Percentiles rank a stretch among this genome's conserved stretches.
phyloP scores from a whole-genome alignment of 1,140 invertebrate species.

The Lepidurus couesii region DNA sequence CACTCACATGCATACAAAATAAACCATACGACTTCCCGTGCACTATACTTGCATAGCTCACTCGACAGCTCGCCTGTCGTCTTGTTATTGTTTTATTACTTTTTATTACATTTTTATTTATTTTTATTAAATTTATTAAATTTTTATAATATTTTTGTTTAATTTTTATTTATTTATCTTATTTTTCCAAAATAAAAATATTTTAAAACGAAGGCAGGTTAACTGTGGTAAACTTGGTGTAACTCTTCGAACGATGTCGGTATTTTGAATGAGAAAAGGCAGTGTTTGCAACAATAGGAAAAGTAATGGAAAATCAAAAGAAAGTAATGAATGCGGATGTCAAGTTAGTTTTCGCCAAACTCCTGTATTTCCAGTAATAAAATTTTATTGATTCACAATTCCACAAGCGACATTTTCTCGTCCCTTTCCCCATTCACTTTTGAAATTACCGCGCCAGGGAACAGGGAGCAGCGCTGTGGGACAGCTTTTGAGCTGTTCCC shows the following conservation, averaged over 20 bases:
- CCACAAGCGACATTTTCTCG: neutral
- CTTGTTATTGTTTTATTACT: no score
- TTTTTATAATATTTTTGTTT: no score
- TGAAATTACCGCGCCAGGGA: neutral
- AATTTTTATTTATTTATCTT: no score
- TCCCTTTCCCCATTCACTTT: neutral
- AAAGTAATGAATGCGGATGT: neutral
- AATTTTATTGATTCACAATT: neutral
- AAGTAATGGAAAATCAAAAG: neutral
- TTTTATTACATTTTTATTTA: no score
- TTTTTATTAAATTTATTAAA: no score
- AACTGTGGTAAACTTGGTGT: neutral
- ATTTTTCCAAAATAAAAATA: no score
- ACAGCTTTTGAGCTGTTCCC: neutral
- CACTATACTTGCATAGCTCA: no score
- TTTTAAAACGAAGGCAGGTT: neutral
- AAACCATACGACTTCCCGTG: no score
- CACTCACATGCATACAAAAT: no score
- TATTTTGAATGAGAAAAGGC: neutral
- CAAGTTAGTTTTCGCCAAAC: neutral
- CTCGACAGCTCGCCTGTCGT: no score
- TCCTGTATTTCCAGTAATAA: neutral
- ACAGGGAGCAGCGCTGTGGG: neutral
- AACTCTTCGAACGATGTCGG: neutral
- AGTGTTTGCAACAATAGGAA: neutral